phyloP scores from a whole-genome alignment of 2,888 invertebrate species.

The Hydrotaea diabolus region DNA sequence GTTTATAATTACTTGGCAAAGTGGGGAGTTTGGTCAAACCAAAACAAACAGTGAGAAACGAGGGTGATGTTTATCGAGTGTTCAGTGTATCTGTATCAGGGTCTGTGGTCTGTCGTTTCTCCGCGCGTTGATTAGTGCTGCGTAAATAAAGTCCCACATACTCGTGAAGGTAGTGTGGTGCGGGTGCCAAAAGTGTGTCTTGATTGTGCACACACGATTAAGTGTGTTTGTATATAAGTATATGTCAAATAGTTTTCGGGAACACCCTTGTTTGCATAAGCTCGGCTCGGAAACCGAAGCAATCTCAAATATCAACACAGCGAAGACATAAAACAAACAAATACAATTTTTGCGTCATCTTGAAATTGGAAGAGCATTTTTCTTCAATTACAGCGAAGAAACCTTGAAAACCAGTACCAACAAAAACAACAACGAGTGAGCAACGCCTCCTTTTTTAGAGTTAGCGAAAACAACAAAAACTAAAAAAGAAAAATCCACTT shows the following conservation, averaged over 20 bases:
- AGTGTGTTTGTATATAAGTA: not conserved
- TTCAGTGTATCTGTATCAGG: not conserved
- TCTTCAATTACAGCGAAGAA: not conserved
- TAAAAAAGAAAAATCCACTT: constrained; percentile 1
- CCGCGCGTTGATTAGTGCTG: not conserved
- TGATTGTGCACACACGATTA: no score
- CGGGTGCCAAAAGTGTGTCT: constrained; percentile 26
- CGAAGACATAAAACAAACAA: not conserved
- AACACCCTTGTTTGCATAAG: constrained; percentile 19
- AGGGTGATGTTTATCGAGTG: no score
- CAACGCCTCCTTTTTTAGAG: constrained; percentile 19
- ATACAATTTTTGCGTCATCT: not conserved
- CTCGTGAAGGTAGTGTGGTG: not conserved
- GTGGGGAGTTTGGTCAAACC: not conserved
- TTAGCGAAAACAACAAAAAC: not conserved
- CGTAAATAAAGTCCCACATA: not conserved
- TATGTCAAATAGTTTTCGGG: constrained; percentile 15
- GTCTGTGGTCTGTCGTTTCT: not conserved
- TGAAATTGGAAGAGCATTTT: not conserved
- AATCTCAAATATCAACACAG: not conserved
- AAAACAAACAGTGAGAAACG: no score
- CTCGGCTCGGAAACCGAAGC: not conserved
- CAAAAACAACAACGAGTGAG: not conserved
- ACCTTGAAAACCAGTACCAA: constrained; percentile 25
- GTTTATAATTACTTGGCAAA: constrained; percentile 4